Percentiles rank a stretch among this genome's conserved stretches.
Conservation (phyloP, 2,113 vertebrate genomes). For the Cavia aperea region DNA sequence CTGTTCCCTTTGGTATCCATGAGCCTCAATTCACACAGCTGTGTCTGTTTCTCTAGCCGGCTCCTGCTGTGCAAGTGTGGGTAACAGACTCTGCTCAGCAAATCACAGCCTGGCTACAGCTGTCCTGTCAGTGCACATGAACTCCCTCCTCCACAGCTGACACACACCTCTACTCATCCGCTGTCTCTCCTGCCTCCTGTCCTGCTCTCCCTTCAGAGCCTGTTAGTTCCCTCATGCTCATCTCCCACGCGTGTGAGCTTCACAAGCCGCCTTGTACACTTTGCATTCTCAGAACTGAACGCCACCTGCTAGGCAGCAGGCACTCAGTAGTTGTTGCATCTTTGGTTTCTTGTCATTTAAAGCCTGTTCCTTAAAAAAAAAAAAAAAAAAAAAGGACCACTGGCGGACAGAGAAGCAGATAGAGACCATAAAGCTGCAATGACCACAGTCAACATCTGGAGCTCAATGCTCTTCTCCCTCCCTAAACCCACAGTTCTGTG, state of each 20-base stretch:
- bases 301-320: neutral
- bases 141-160: neutral
- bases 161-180: neutral
- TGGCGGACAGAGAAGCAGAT: neutral
- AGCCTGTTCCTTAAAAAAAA: neutral
- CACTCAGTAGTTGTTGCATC: neutral
- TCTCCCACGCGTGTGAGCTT: neutral
- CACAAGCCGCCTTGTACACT: neutral
- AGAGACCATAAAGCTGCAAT: neutral
- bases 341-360: neutral
- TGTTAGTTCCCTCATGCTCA: neutral
- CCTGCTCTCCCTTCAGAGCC: neutral
- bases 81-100: neutral
- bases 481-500: neutral
- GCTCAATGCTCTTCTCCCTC: neutral
- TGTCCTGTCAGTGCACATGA: neutral
- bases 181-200: neutral
- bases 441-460: neutral
- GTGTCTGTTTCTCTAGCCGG: neutral
- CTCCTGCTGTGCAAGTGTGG: neutral
- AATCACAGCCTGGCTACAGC: neutral
- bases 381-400: neutral
- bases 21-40: neutral
- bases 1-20: neutral
- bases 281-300: neutral